Base-by-base conservation (phyloP, 2,888 invertebrate genomes). In the Ellobium chinense region DNA sequence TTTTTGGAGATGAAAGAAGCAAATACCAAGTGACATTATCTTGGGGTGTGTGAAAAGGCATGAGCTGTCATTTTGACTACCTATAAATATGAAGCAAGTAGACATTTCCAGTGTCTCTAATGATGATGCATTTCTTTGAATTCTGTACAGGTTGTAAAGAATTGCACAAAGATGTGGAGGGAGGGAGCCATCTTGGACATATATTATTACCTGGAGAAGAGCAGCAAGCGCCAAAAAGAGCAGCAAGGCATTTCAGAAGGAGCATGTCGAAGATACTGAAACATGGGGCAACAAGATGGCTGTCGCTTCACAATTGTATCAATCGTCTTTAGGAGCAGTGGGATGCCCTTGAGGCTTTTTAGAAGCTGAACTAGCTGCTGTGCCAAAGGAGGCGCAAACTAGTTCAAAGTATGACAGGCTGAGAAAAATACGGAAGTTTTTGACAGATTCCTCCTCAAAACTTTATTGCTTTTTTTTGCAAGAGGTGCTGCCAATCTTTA, bases 171-270 rank as follows among this genome's bases (percentile, higher is more conserved):
- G 46, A 70, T 46, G 24, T 81, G 31, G 80, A n/a, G n/a, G n/a
- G n/a, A 81, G 37, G 79, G 80, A n/a, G 46, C 68, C 7, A 24
- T 84, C 37, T 39, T 76, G 21, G 78, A 82, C 77, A 81, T 82
- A n/a, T 78, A 56, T 46, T 80, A 81, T 56, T 83, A 76, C 36
- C 77, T 82, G 18, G 27, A 72, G 1, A 83, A 78, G 21, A 81
- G 76, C 78, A 63, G 72, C 12, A 79, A 76, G 46, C 29, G 76
- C 27, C 63, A 70, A 60, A 34, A 34, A 37, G 36, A 69, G 46
- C 72, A 76, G 27, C 75, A 72, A 66, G n/a, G 68, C n/a, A 36
- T 34, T 73, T 9, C 60, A 62, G 79, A 1, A 14, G 1, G 54
- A 56, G 7, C 18, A n/a, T 46, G 36, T 7, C 46, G 7, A 72